Evolutionary conservation across 2,113 vertebrate species (phyloP).

Genomic region (human (Homo sapiens)): DNA sequence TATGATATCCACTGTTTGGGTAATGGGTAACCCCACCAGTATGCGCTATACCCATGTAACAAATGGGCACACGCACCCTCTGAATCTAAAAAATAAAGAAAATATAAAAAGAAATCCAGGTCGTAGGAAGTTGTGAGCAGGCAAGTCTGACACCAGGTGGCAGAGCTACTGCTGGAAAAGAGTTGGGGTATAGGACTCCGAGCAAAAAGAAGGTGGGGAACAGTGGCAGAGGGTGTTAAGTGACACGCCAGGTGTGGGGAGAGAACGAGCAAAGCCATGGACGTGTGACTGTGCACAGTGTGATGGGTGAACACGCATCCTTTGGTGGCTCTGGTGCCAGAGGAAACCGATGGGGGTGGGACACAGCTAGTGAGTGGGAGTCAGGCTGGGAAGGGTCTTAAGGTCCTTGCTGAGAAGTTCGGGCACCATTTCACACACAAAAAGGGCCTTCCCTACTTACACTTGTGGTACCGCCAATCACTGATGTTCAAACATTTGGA

Average conservation of each 20-base stretch:
- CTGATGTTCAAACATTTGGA: slow-evolving; percentile 51
- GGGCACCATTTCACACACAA: background rate
- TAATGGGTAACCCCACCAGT: too few species aligned
- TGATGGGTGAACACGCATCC: accelerated
- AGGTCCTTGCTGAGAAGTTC: background rate
- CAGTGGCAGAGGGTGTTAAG: background rate
- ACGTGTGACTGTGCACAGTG: accelerated
- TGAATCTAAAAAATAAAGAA: too few species aligned
- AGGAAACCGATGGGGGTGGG: too few species aligned
- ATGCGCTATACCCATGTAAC: too few species aligned
- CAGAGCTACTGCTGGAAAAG: too few species aligned
- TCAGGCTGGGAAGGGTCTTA: background rate
- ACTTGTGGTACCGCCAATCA: background rate
- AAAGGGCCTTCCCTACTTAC: background rate
- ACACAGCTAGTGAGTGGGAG: background rate
- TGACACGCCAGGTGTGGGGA: background rate
- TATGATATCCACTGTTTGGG: too few species aligned
- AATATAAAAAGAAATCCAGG: background rate
- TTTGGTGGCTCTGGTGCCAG: background rate
- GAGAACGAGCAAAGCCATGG: background rate
- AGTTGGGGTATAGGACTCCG: background rate
- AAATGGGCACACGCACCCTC: too few species aligned
- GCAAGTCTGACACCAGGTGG: background rate
- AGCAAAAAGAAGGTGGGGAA: background rate
- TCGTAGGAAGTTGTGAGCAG: background rate